phyloP scores from a whole-genome alignment of 2,888 invertebrate genomes.

The Trichopoda pennipes region DNA sequence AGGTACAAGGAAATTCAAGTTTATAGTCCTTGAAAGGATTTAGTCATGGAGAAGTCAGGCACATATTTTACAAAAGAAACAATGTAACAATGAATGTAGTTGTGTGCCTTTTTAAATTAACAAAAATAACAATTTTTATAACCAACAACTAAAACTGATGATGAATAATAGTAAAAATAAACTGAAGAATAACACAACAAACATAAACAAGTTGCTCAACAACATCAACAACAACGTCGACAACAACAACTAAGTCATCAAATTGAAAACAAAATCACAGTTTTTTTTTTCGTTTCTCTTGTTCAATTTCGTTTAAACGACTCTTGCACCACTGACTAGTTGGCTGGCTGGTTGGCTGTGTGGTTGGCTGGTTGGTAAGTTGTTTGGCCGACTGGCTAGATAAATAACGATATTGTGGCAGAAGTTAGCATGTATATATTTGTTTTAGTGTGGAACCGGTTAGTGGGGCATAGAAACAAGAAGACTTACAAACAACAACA shows the following conservation, averaged over 20 bases:
- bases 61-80: constrained; percentile 36
- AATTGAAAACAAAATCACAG: constrained; percentile 64
- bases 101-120: constrained; percentile 29
- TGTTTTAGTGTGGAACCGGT: constrained; percentile 59
- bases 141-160: background rate
- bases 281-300: constrained; percentile 32
- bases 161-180: constrained; percentile 12
- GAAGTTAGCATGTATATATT: constrained; percentile 13
- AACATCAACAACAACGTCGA: too few relatives aligned
- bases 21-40: constrained; percentile 66
- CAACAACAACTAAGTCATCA: constrained; percentile 65
- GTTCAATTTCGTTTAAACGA: constrained; percentile 43
- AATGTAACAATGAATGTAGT: constrained; percentile 18
- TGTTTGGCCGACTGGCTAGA: constrained; percentile 59
- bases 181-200: constrained; percentile 11
- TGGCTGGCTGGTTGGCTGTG: constrained; percentile 22
- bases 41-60: constrained; percentile 52
- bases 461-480: constrained; percentile 62
- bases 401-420: constrained; percentile 36
- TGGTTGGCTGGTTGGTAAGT: constrained; percentile 22
- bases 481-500: constrained; percentile 26
- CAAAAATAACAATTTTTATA: constrained; percentile 11
- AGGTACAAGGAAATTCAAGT: constrained; percentile 50
- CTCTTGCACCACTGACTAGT: constrained; percentile 56
- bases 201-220: constrained; percentile 64